Conservation (phyloP, 2,113 vertebrate species). For the Willisornis vidua region DNA sequence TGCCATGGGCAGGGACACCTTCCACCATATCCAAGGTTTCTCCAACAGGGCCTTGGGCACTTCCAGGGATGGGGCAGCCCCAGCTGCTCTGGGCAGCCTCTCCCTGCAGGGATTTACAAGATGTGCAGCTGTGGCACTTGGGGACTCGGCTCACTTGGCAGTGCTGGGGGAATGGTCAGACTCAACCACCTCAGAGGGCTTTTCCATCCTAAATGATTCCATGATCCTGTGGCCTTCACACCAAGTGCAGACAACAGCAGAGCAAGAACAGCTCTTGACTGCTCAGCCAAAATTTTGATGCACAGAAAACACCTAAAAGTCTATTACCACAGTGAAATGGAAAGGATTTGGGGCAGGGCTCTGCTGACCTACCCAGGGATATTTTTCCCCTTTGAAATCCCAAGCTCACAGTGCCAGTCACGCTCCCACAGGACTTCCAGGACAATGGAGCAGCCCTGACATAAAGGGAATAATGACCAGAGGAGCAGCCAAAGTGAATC, state of each 20-base stretch:
- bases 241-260: background rate
- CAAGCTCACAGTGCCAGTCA: fast-evolving
- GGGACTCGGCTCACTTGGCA: background rate
- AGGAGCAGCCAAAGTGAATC: background rate
- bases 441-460: background rate
- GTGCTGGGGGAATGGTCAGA: background rate
- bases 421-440: background rate
- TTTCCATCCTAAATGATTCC: background rate
- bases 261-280: background rate
- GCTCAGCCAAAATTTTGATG: background rate
- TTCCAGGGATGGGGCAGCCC: background rate
- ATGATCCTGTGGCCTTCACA: no score
- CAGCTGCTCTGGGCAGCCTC: background rate
- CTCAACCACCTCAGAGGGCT: background rate
- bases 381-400: background rate
- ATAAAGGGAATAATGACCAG: background rate
- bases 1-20: background rate
- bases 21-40: background rate
- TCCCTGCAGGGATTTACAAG: background rate
- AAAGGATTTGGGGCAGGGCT: background rate
- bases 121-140: background rate
- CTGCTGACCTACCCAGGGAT: background rate
- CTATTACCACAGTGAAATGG: fast-evolving
- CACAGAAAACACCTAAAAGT: background rate
- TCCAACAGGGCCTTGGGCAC: background rate